A percentile compares a stretch with the other conserved stretches of the same genome.
Evolutionary conservation across 2,113 vertebrate genomes (phyloP).

Genomic region (Larimichthys polyactis): DNA sequence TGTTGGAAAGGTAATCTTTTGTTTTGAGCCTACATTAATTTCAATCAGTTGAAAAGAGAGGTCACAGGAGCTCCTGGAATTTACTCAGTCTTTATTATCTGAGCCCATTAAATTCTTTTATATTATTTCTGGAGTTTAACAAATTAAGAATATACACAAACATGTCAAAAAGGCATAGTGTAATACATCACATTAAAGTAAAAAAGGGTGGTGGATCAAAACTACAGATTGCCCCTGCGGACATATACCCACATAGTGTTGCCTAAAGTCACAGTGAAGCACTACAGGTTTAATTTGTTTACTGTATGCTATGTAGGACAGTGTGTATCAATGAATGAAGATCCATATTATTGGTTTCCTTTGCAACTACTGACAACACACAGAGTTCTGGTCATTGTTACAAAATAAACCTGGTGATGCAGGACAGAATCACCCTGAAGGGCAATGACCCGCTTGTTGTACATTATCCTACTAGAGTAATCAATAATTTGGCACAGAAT

Average conservation of each 20-base stretch:
- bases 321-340: neutral
- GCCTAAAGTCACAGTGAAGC: neutral
- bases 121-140: constrained; percentile 18
- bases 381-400: no score
- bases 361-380: no score
- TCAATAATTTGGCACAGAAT: no score
- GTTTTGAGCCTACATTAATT: constrained; percentile 58
- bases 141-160: constrained; percentile 24
- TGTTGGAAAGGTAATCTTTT: constrained; percentile 59
- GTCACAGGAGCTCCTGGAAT: constrained; percentile 37
- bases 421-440: no score
- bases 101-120: constrained; percentile 15
- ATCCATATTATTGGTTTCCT: neutral
- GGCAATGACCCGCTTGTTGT: no score
- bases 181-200: neutral
- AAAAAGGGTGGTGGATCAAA: neutral
- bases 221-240: neutral
- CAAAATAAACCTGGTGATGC: no score
- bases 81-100: constrained; percentile 10
- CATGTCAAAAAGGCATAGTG: neutral
- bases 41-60: constrained; percentile 44
- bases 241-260: neutral
- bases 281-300: neutral
- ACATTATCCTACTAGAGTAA: no score
- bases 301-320: neutral